Conservation (phyloP, 2,888 invertebrate genomes). For the Alcis repandata region DNA sequence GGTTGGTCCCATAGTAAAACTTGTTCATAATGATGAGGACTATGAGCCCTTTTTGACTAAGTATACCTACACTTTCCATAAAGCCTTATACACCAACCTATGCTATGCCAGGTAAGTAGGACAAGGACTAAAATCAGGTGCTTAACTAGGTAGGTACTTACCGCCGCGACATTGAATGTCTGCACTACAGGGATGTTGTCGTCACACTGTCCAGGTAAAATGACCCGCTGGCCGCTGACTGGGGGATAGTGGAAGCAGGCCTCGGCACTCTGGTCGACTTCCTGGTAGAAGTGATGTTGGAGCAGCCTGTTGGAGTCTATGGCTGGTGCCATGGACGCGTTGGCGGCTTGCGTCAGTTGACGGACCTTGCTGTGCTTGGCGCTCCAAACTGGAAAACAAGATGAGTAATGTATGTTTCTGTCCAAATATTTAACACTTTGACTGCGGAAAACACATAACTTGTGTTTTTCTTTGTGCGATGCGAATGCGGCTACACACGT, state of each 20-base stretch:
- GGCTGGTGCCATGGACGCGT: constrained; percentile 54
- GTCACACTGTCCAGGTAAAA: constrained; percentile 77
- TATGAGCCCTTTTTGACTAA: too few relatives aligned
- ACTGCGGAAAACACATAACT: too few relatives aligned
- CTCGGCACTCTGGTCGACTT: constrained; percentile 61
- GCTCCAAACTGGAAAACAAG: constrained; percentile 71
- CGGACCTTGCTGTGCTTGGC: constrained; percentile 72
- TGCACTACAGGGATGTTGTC: constrained; percentile 61
- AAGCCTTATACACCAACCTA: too few relatives aligned
- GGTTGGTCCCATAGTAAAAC: too few relatives aligned
- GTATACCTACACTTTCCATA: not conserved
- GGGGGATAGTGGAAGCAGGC: constrained; percentile 78
- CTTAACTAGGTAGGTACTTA: constrained; percentile 47
- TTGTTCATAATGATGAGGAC: too few relatives aligned
- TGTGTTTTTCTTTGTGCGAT: too few relatives aligned
- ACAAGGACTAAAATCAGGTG: too few relatives aligned
- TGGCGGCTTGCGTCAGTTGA: constrained; percentile 52
- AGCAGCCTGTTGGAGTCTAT: constrained; percentile 62
- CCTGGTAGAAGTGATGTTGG: constrained; percentile 59
- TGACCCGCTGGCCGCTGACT: constrained; percentile 56
- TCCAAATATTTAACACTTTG: too few relatives aligned
- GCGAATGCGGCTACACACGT: too few relatives aligned
- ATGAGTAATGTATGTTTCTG: too few relatives aligned
- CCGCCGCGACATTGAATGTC: constrained; percentile 61
- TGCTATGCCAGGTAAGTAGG: too few relatives aligned